Conservation (phyloP, 2,888 invertebrate species). For the Theodoxus fluviatilis region DNA sequence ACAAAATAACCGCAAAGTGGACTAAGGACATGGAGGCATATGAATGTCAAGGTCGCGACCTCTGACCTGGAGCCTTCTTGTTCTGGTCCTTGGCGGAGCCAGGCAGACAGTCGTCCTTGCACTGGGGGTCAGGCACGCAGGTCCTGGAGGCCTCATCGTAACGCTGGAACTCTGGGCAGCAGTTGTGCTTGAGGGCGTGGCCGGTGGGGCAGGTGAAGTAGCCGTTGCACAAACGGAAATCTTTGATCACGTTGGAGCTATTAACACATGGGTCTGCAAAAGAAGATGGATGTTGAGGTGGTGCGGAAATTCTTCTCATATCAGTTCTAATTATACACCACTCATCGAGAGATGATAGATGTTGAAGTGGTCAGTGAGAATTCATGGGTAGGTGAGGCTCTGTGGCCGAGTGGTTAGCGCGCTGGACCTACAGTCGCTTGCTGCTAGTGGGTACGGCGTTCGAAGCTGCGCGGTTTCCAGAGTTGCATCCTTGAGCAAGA, state of each 20-base stretch:
- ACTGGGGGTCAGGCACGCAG: conserved; percentile 28
- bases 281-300: too few species aligned
- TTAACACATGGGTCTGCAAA: conserved; percentile 31
- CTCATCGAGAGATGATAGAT: too few species aligned
- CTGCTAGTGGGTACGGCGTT: too few species aligned
- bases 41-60: neutral
- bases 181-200: conserved; percentile 26
- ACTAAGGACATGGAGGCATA: neutral
- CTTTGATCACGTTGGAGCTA: conserved; percentile 21
- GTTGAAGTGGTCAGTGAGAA: too few species aligned
- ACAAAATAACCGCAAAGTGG: neutral
- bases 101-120: conserved; percentile 31
- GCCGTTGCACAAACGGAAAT: conserved; percentile 32
- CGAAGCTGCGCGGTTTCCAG: too few species aligned
- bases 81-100: conserved; percentile 28
- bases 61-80: conserved; percentile 26
- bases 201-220: conserved; percentile 31
- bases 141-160: conserved; percentile 22
- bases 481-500: too few species aligned
- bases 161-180: conserved; percentile 28
- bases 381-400: too few species aligned
- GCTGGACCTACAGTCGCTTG: too few species aligned
- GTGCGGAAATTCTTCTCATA: too few species aligned
- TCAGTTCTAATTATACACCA: too few species aligned
- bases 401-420: too few species aligned